Conservation (phyloP, 2,113 vertebrate species). For the Ochotona princeps region DNA sequence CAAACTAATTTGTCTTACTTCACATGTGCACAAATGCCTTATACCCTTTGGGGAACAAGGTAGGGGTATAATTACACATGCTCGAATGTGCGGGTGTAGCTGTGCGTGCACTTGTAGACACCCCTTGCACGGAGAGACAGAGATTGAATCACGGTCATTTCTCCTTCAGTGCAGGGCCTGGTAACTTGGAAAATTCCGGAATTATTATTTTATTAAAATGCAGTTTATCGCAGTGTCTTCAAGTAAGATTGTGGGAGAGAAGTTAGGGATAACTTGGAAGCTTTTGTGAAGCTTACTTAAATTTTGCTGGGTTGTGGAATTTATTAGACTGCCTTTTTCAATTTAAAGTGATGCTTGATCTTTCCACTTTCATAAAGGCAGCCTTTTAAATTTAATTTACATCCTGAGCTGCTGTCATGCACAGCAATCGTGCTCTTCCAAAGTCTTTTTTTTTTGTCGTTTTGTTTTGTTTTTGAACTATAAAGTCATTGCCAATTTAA, state of each 20-base stretch:
- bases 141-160: not conserved
- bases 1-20: constrained; percentile 76
- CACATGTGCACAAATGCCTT: constrained; percentile 69
- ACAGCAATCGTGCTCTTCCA: constrained; percentile 44
- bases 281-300: not conserved
- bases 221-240: not conserved
- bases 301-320: constrained; percentile 9
- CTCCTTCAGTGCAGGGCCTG: not conserved
- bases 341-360: constrained; percentile 38
- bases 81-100: constrained; percentile 42
- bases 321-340: constrained; percentile 19
- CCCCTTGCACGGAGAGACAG: constrained; percentile 25
- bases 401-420: constrained; percentile 25
- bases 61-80: constrained; percentile 58
- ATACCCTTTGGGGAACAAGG: constrained; percentile 48
- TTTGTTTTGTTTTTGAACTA: constrained; percentile 50
- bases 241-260: constrained; percentile 11
- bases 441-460: constrained; percentile 15
- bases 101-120: not conserved
- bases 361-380: constrained; percentile 36
- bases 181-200: not conserved
- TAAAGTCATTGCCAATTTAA: constrained; percentile 50
- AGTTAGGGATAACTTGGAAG: not conserved
- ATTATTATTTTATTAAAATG: not conserved
- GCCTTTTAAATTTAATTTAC: not conserved